Base-by-base conservation (phyloP, 2,113 vertebrate species). In the Drymodes brunneopygia region DNA sequence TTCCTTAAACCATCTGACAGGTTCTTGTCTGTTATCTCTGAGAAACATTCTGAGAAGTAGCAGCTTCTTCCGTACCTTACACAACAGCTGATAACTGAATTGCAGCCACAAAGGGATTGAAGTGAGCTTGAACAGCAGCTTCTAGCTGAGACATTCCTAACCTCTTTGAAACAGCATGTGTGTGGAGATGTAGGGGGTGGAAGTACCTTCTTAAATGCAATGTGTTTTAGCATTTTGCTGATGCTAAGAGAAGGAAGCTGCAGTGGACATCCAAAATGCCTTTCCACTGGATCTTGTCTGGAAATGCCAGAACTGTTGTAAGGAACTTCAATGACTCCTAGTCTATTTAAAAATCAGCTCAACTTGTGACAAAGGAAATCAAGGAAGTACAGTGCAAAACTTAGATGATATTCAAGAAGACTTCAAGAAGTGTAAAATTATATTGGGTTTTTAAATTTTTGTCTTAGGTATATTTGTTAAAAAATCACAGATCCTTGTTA, bases 151-250 rank as follows among this genome's bases (percentile, higher is more conserved):
- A 25, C 1, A 1, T 60, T 75, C 3, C 1, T 42, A 54, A 35
- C 4, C 19, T 45, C 17, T 31, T 38, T 42, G 51, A 75, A 72
- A 18, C 5, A 27, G 8, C 36, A 12, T 6, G 5, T 36, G 5
- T 21, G 15, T 27, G 15, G 36, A 27, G 33, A 3, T 25, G 8
- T 10, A 5, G 7, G 2, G 2, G 2, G 5, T 15, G 13, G 2
- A 12, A 7, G 4, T 12, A 38, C 9, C 27, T 64, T 57, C 29
- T 57, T 47, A 27, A 54, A 29, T 38, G 10, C 7, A 33, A 3
- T 29, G n/a, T 38, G 3, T 61, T 69, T 73, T 60, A 61, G 28
- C 5, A 15, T 73, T 73, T 66, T 89, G 8, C 22, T 60, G 22
- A 22, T 22, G 12, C 6, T 40, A 29, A 20, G 23, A 50, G 10